These are phyloP conservation scores for Leptocoma aspasia DNA, from an alignment of 2,113 vertebrate genomes.

Conservation along the genomic window DNA sequence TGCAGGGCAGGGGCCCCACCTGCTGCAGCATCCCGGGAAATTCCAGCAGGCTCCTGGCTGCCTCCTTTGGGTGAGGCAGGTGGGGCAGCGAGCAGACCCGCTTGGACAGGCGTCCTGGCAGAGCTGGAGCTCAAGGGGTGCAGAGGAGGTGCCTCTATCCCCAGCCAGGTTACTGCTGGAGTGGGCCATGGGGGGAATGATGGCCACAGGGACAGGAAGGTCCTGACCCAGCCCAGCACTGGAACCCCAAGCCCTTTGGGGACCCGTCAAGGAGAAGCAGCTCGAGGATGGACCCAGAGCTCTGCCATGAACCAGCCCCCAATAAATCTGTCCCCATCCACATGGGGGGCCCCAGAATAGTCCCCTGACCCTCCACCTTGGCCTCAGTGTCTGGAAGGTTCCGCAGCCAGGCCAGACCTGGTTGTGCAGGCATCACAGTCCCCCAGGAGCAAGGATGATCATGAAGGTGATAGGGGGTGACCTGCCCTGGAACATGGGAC, in stretches of 20 bases:
- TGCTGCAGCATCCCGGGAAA: background rate
- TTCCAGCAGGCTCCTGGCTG: background rate
- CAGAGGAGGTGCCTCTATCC: background rate
- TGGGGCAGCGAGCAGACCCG: rapidly evolving
- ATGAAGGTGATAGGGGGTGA: background rate
- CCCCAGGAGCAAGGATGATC: background rate
- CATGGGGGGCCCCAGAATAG: rapidly evolving
- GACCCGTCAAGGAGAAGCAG: background rate
- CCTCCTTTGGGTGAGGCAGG: background rate
- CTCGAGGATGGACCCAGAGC: background rate
- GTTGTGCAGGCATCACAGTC: background rate
- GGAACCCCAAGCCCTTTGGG: too few relatives aligned
- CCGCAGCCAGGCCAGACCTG: background rate
- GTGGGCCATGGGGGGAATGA: rapidly evolving
- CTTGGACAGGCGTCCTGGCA: background rate
- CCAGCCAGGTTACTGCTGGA: background rate
- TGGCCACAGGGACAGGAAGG: too few relatives aligned
- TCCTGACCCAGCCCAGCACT: background rate
- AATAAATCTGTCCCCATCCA: background rate
- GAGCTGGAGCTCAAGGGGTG: background rate
- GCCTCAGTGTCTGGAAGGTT: background rate
- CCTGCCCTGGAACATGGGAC: background rate
- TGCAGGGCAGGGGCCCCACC: background rate
- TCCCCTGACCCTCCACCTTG: background rate
- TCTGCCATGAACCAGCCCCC: background rate